A percentile compares a stretch with the other conserved stretches of the same genome.
phyloP scores from a whole-genome alignment of 2,113 vertebrate species.

The Syngnathus typhle region DNA sequence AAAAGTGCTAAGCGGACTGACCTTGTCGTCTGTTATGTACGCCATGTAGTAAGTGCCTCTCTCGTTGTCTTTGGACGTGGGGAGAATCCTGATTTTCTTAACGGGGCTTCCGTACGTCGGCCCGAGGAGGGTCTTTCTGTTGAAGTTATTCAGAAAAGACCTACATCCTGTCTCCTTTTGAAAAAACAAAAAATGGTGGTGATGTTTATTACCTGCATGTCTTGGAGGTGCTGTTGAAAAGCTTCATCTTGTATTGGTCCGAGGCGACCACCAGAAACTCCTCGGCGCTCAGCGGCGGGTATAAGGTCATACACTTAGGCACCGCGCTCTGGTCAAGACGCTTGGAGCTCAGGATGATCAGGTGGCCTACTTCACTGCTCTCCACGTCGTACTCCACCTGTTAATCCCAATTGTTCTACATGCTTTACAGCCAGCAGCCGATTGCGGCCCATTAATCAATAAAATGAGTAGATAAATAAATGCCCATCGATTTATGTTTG shows the following conservation, averaged over 20 bases:
- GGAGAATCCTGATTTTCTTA: constrained; percentile 76
- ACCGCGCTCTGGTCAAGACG: constrained; percentile 76
- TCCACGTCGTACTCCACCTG: constrained; percentile 89
- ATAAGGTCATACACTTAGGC: constrained; percentile 85
- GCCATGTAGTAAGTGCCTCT: constrained; percentile 71
- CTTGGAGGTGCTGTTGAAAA: constrained; percentile 82
- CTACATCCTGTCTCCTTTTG: too few relatives aligned
- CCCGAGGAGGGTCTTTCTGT: constrained; percentile 83
- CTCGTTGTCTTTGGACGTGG: constrained; percentile 35
- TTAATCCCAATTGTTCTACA: background rate
- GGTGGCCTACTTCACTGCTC: constrained; percentile 62
- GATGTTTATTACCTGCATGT: constrained; percentile 81
- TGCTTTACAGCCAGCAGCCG: background rate
- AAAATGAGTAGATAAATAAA: background rate
- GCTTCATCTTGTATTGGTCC: constrained; percentile 85
- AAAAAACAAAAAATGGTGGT: background rate
- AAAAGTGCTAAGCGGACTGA: constrained; percentile 39
- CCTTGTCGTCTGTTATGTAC: constrained; percentile 86
- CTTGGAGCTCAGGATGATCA: constrained; percentile 72
- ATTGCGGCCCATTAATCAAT: background rate
- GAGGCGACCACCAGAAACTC: constrained; percentile 81
- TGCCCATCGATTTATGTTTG: background rate
- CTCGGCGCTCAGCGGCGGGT: constrained; percentile 79
- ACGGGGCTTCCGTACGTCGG: constrained; percentile 82
- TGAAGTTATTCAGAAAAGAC: background rate